phyloP scores from a whole-genome alignment of 1,140 invertebrate genomes.

The Condylostylus longicornis region DNA sequence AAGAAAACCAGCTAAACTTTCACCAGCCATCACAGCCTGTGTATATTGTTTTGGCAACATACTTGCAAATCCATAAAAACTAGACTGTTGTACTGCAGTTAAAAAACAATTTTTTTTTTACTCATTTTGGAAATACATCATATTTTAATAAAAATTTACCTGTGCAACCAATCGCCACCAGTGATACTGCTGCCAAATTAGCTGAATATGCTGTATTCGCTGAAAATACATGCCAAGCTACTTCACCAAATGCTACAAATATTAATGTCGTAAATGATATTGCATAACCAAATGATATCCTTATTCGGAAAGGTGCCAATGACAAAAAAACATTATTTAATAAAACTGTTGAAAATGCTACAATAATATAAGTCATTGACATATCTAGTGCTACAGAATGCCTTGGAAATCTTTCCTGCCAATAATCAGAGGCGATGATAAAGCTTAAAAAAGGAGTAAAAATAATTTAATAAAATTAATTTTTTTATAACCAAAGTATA shows the following conservation, averaged over 20 bases:
- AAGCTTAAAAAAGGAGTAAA: slow-evolving; percentile 62
- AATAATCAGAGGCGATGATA: slow-evolving; percentile 80
- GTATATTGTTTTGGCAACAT: slow-evolving; percentile 77
- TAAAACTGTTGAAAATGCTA: slow-evolving; percentile 71
- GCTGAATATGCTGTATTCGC: slow-evolving; percentile 53
- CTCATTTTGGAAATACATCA: background rate
- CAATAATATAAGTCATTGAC: slow-evolving; percentile 75
- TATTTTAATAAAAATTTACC: slow-evolving; percentile 33
- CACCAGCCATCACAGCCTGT: slow-evolving; percentile 84
- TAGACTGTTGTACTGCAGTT: slow-evolving; percentile 69
- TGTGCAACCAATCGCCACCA: slow-evolving; percentile 78
- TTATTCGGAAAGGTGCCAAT: slow-evolving; percentile 59
- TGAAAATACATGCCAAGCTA: slow-evolving; percentile 67
- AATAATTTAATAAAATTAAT: no score
- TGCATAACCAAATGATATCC: slow-evolving; percentile 77
- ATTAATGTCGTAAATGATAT: slow-evolving; percentile 65
- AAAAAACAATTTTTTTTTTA: slow-evolving; percentile 1
- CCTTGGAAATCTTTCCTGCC: slow-evolving; percentile 65
- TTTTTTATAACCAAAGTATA: no score
- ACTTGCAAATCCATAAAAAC: slow-evolving; percentile 85
- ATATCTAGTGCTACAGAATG: slow-evolving; percentile 82
- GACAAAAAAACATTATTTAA: slow-evolving; percentile 75
- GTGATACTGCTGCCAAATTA: slow-evolving; percentile 66
- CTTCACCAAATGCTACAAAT: slow-evolving; percentile 69
- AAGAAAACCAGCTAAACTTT: slow-evolving; percentile 79